Evolutionary conservation across 2,888 invertebrate species (phyloP), one percentile per base, ranked within the genome.

Genomic region (Parnassius glacialis): DNA sequence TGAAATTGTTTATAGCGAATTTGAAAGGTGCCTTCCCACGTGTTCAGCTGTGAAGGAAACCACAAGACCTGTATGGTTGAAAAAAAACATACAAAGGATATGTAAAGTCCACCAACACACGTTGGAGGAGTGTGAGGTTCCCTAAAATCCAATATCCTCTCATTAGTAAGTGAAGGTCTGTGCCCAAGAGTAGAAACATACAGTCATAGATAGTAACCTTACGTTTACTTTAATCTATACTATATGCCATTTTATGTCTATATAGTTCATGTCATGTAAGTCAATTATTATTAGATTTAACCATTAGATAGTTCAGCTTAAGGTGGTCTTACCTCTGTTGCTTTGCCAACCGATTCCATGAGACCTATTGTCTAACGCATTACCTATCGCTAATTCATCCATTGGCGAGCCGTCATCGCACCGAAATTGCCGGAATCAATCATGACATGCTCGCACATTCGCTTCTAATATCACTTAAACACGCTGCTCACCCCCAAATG

Each of bases 391-490:
- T 74, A 74, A 74, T 74, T 70, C 71, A 58, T 51, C 61, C 69
- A 70, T 67, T 69, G 67, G 69, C 68, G 52, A 56, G 64, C 60
- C 65, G 61, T 66, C 63, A 62, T 65, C 62, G 61, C 52, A 50
- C 62, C 69, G 69, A 71, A 81, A 83, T 78, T 70, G 78, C 75
- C 74, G 74, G 79, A 88, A 89, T 90, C 90, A 89, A 89, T 89
- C 85, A 85, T 87, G 85, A 79, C 84, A 70, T 69, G 69, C 59
- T 56, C 78, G 79, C 76, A 71, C 78, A 78, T 79, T 81, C 84
- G 74, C 73, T 76, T 83, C 85, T 87, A 89, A 90, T 90, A 87
- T 87, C 87, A 90, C 87, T 90, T 88, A 86, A 83, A 82, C 84
- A 83, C 78, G 79, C 80, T 79, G 81, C 76, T 69, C 74, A 69